Base-by-base conservation (phyloP, 2,113 vertebrate species). In the Hemiscyllium ocellatum region DNA sequence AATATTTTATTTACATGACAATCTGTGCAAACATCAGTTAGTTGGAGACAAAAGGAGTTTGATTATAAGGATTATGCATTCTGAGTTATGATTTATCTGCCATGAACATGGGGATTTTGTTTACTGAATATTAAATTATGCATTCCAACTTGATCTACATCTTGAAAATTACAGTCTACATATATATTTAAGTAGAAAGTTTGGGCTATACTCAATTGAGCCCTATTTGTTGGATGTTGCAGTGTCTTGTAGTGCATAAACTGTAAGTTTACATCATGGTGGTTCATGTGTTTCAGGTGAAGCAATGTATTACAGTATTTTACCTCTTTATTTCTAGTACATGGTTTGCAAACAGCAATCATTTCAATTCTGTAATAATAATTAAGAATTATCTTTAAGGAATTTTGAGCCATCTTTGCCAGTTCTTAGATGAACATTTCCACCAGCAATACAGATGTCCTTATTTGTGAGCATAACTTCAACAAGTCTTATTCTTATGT, bases 141-240 rank as follows among this genome's bases (percentile, higher is more conserved):
- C n/a, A 61, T 47, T 70, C 94, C 94, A 72, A 50, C 69, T 95
- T 95, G n/a, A 95, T 95, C 26, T 95, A n/a, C 42, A 94, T 70
- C 37, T 69, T 37, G 19, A 20, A 94, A 24, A 69, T 47, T 22
- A 56, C 13, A 89, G 2, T 50, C 29, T 24, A 90, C 50, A 61
- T 33, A 29, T 61, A 12, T 29, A 61, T 4, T 42, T 37, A 61
- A 29, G 50, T 52, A 61, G 52, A 69, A 94, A 69, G 66, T 94
- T 95, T 3, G 22, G 47, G 42, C 29, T 52, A 26, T 52, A 52
- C n/a, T 56, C 52, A 13, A 10, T 70, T 95, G 94, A 72, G 68
- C 68, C 50, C 42, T 69, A 61, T 26, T 26, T 69, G 42, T 1
- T 70, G n/a, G 50, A 72, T 95, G 26, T 95, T 72, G 69, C 91